Evolutionary conservation across 2,113 vertebrate species (phyloP), one percentile per base, ranked within the genome.

Genomic region (Lepus americanus): DNA sequence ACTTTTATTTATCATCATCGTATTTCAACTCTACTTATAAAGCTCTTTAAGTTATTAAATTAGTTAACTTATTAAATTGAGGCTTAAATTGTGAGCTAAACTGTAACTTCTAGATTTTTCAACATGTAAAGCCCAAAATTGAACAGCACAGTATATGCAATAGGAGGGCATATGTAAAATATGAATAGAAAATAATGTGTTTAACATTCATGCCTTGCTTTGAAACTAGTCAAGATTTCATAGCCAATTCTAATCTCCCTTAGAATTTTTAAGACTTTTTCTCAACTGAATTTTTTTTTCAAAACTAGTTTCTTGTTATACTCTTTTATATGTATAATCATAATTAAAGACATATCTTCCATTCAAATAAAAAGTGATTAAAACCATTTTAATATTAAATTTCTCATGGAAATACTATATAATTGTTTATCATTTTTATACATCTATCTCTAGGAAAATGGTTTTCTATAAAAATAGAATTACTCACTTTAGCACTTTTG

Each of bases 401-500:
- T 9, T 5, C 20, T 61, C 73, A 90, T 78, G 6, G 63, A 73
- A 22, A 10, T 8, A 69, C 25, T 31, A 77, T 31, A 64, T 33
- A 36, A 29, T 31, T 39, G 81, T 9, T 10, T n/a, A 70, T 29
- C 73, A 74, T 9, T 73, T 9, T 73, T 76, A 83, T 14, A 79
- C 10, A 84, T 16, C 76, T 13, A 6, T 2, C 44, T 17, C 49
- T 0, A 87, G 27, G 22, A 77, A 88, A 94, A 77, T 3, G 16
- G 9, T 70, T 51, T 74, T 74, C 20, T 59, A 67, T 36, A 72
- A 87, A 94, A 90, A 69, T 33, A 29, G 3, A 36, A 81, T 55
- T 72, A 92, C 98, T 98, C 97, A 99, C 99, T 98, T 99, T 98
- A 64, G 99, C 98, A 20, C 98, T 98, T 97, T 97, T 99, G 97